Base-by-base conservation (phyloP, 2,888 invertebrate species). In the Syrista parreyssii region DNA sequence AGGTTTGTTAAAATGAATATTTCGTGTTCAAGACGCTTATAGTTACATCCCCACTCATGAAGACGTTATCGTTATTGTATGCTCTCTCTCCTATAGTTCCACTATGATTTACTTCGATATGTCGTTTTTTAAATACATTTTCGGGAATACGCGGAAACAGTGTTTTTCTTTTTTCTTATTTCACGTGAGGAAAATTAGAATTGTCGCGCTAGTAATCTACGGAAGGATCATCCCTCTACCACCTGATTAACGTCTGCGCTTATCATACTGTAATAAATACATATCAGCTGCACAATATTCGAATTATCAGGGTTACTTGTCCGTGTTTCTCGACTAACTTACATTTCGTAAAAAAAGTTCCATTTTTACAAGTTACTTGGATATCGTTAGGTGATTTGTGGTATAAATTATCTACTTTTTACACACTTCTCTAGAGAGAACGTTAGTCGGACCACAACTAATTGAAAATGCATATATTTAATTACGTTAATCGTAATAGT, bases 1-100 rank as follows among this genome's bases (percentile, higher is more conserved):
- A 31, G 71, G 71, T 71, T 83, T 80, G 79, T 81, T 83, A 83
- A 84, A 81, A 83, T 75, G 72, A 78, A 74, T 74, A 74, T 73
- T 75, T 78, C 78, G 80, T 82, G 79, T 80, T 77, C 78, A 82
- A 78, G 77, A 77, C 76, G 55, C 68, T 55, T 76, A 77, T 31
- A 73, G 78, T 79, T 68, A 75, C 23, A 74, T 76, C 69, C 68
- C 74, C 73, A 74, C 35, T 68, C 68, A 35, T 9, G 11, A 76
- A 80, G 77, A 76, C 73, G 73, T 75, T 75, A 68, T 79, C 31
- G 69, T 68, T 76, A 55, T 73, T 76, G 33, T 72, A 40, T 36
- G 31, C 40, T 36, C 12, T 74, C 68, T 40, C 55, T 78, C n/a
- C 71, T 71, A 15, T 71, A 15, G 12, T 71, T 74, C 35, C 30